Conservation (phyloP, 1,140 invertebrate genomes). For the Ericerus pela region DNA sequence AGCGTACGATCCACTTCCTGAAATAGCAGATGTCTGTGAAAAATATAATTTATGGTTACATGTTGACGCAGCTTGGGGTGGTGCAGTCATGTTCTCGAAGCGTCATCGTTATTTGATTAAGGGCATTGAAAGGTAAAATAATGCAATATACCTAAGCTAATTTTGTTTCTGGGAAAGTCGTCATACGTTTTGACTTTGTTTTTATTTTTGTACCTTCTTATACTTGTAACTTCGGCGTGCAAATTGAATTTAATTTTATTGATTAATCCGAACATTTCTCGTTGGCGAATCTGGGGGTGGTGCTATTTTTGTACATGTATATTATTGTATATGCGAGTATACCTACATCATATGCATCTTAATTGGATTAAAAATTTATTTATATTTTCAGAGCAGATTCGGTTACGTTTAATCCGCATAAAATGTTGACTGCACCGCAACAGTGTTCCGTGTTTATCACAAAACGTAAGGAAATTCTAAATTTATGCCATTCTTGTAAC, state of each 20-base stretch:
- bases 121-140: constrained; percentile 53
- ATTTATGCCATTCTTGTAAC: constrained; percentile 46
- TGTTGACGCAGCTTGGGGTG: constrained; percentile 90
- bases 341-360: too few species aligned
- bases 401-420: constrained; percentile 89
- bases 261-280: background rate
- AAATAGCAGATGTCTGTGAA: constrained; percentile 65
- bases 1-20: constrained; percentile 74
- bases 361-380: constrained; percentile 8
- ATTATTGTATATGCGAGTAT: background rate
- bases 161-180: background rate
- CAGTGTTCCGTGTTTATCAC: constrained; percentile 79
- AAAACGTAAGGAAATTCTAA: constrained; percentile 47
- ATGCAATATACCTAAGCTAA: background rate
- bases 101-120: constrained; percentile 60
- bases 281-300: background rate
- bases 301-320: background rate
- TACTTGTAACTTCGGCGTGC: too few species aligned
- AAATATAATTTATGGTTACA: constrained; percentile 83
- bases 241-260: too few species aligned
- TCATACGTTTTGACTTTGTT: too few species aligned
- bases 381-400: constrained; percentile 57
- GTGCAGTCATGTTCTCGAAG: constrained; percentile 69
- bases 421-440: constrained; percentile 71
- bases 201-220: too few species aligned